A percentile compares a stretch with the other conserved stretches of the same genome.
phyloP scores from a whole-genome alignment of 2,797 vertebrate species.

The Enteromius viviparus region DNA sequence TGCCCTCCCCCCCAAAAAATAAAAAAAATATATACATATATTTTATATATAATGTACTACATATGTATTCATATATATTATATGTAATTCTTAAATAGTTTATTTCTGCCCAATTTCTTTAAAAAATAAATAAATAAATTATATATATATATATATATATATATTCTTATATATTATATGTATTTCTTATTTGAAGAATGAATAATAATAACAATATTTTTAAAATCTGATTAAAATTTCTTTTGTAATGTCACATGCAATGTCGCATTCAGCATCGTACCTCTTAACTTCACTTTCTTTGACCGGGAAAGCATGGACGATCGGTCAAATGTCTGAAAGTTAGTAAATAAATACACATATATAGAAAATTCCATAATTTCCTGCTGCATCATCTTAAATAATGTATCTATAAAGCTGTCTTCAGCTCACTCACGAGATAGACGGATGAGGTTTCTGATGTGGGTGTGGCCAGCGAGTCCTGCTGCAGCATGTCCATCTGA shows the following conservation, averaged over 20 bases:
- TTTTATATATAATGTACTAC: no score
- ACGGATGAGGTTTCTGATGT: conserved; percentile 81
- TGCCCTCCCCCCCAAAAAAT: no score
- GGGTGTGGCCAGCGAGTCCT: conserved; percentile 84
- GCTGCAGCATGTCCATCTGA: conserved; percentile 91
- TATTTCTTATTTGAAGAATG: no score
- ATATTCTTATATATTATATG: no score
- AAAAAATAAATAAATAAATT: no score
- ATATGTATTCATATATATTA: no score
- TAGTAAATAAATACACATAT: conserved; percentile 14
- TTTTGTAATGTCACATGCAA: background rate
- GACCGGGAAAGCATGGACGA: conserved; percentile 94
- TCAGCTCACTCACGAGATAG: conserved; percentile 76
- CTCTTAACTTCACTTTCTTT: conserved; percentile 94
- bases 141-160: no score
- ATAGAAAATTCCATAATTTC: background rate
- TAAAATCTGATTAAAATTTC: no score
- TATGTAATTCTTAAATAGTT: background rate
- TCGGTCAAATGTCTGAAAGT: conserved; percentile 91
- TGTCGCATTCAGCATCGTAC: conserved; percentile 68
- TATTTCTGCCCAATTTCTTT: no score
- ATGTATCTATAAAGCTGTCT: background rate
- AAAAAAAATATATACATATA: no score
- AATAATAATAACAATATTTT: background rate
- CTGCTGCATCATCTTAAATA: background rate